phyloP scores from a whole-genome alignment of 2,888 invertebrate species.

The Hyposoter dolosus region DNA sequence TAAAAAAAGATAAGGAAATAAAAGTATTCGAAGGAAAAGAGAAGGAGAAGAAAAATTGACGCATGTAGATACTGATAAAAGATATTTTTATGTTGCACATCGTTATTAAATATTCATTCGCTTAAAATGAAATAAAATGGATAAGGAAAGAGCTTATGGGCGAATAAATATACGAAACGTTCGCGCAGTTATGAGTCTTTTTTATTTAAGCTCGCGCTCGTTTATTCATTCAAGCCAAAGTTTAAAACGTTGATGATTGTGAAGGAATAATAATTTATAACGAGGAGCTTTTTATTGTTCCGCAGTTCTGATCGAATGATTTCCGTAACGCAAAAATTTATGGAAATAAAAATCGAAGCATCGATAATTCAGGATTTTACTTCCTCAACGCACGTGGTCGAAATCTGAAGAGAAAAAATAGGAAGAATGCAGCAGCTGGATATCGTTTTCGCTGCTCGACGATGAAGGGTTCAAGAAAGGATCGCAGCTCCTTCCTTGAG shows the following conservation, averaged over 20 bases:
- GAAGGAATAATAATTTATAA: not conserved
- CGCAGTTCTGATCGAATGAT: not conserved
- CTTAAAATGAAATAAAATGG: constrained; percentile 71
- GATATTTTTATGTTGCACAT: constrained; percentile 66
- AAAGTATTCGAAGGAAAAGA: constrained; percentile 47
- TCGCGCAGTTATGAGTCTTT: constrained; percentile 6
- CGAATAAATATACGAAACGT: constrained; percentile 34
- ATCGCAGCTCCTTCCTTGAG: constrained; percentile 31
- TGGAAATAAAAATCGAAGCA: not conserved
- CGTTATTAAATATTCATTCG: constrained; percentile 78
- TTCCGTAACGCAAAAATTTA: not conserved
- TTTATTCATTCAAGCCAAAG: not conserved
- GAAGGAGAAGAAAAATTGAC: constrained; percentile 57
- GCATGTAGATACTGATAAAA: constrained; percentile 22
- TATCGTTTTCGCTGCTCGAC: constrained; percentile 38
- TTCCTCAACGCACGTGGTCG: not conserved
- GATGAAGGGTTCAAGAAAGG: constrained; percentile 44
- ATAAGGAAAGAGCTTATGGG: constrained; percentile 41
- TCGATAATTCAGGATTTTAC: not conserved
- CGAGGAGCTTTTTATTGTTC: not conserved
- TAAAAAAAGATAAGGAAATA: constrained; percentile 18
- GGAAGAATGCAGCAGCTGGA: constrained; percentile 24
- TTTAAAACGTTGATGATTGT: not conserved
- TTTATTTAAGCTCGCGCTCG: constrained; percentile 8
- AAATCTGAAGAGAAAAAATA: constrained; percentile 8